Base-by-base conservation (phyloP, 2,888 invertebrate species). In the Rutpela maculata region DNA sequence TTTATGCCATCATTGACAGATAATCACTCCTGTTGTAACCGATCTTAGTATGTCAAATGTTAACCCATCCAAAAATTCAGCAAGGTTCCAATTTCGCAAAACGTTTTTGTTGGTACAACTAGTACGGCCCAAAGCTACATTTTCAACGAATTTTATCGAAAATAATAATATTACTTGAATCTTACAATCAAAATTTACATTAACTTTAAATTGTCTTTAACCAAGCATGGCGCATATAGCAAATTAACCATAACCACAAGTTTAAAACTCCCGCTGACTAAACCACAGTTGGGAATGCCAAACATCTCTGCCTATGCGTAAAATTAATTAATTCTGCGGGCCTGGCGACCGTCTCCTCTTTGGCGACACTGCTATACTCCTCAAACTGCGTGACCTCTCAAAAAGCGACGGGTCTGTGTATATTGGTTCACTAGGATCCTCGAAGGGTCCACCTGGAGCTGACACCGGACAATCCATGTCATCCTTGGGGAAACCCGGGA, bases 391-490 rank as follows among this genome's bases (percentile, higher is more conserved):
- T 38, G 96, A 95, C 82, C 96, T 93, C 90, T 97, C 97, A 87
- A 97, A 97, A 55, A 97, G 91, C 1, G 97, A 96, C 0, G 97
- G 97, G 90, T 97, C 97, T 0, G 97, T 97, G 90, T 97, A 97
- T 84, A 97, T 97, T 0, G 97, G 97, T 88, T 97, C 97, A 88
- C 97, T 97, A 55, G 97, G 97, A 88, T 97, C 96, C 87, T 95
- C 96, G 86, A 96, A 96, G 69, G 88, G 88, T 17, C 89, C 90
- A 19, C 88, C 89, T 5, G 89, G 87, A 78, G 82, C 88, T 63
- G 86, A 81, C 76, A 83, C 82, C 0, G 88, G 87, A 67, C 87
- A 86, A 19, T 89, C 89, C n/a, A 86, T 74, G 56, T 86, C 84
- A 70, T 86, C 81, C 78, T 87, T 88, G 31, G 86, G 83, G 60